A percentile compares a stretch with the other conserved stretches of the same genome.
phyloP scores from a whole-genome alignment of 1,140 invertebrate species.

The Diprion similis region DNA sequence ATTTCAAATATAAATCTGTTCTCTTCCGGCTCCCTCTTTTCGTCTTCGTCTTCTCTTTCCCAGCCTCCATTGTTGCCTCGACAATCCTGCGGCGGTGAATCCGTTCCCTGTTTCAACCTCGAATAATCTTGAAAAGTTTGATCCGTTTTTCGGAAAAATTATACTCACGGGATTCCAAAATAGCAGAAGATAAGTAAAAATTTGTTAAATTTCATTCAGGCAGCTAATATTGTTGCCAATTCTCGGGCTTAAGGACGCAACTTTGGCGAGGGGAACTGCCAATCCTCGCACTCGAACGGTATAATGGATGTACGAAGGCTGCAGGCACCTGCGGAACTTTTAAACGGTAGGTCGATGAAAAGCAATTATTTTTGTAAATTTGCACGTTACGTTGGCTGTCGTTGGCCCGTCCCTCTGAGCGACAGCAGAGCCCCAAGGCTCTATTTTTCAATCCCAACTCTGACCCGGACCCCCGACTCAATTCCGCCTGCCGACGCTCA shows the following conservation, averaged over 20 bases:
- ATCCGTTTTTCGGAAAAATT: not conserved
- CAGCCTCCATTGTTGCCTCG: conserved; percentile 24
- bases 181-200: no score
- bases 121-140: conserved; percentile 50
- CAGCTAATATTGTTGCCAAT: no score
- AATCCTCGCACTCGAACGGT: no score
- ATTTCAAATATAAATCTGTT: conserved; percentile 63
- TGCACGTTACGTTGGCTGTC: conserved; percentile 59
- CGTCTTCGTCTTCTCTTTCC: conserved; percentile 38
- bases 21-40: conserved; percentile 29
- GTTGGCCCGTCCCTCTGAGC: conserved; percentile 54
- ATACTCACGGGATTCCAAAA: no score
- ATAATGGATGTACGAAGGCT: no score
- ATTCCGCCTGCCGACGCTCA: conserved; percentile 1
- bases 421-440: conserved; percentile 51
- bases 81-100: conserved; percentile 4
- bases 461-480: conserved; percentile 1
- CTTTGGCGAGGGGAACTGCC: no score
- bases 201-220: no score
- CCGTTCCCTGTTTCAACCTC: conserved; percentile 27
- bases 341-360: conserved; percentile 6
- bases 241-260: no score
- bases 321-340: no score
- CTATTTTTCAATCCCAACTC: conserved; percentile 58
- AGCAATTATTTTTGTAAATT: conserved; percentile 20